A percentile compares a stretch with the other conserved stretches of the same genome.
These are phyloP conservation scores for Orchestia grillus DNA, from an alignment of 1,140 invertebrate genomes.

Conservation along the genomic window DNA sequence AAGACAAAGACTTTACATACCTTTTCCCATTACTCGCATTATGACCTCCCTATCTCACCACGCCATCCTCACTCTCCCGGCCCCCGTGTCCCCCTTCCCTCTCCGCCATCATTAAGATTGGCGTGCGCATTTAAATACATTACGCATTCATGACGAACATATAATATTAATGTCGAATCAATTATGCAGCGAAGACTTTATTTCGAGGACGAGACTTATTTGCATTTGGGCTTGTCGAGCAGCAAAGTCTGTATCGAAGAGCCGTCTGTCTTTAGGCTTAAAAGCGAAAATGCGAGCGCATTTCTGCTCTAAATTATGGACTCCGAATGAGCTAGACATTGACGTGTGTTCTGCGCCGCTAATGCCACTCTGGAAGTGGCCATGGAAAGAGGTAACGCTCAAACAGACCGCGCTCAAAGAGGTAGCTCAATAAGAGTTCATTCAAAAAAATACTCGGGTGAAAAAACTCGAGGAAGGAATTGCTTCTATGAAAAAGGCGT, in stretches of 20 bases:
- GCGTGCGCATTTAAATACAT: constrained; percentile 56
- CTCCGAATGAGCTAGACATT: constrained; percentile 25
- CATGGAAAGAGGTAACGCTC: not conserved
- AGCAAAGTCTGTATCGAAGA: constrained; percentile 43
- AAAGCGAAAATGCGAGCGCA: constrained; percentile 17
- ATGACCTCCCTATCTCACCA: not conserved
- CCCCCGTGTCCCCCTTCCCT: not conserved
- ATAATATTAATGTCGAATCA: constrained; percentile 57
- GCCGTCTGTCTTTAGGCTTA: constrained; percentile 35
- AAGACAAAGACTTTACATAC: not conserved
- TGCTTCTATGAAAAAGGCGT: too few species aligned
- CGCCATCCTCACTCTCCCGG: not conserved
- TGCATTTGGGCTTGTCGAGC: constrained; percentile 39
- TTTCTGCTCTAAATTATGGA: constrained; percentile 43
- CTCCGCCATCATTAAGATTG: constrained; percentile 49
- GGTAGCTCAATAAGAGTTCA: not conserved
- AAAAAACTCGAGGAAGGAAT: too few species aligned
- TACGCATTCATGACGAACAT: constrained; percentile 52
- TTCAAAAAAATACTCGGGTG: too few species aligned
- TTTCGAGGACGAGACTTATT: constrained; percentile 54
- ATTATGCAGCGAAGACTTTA: constrained; percentile 54
- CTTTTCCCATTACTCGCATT: not conserved
- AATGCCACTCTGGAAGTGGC: not conserved
- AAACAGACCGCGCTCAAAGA: not conserved
- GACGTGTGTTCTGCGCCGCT: constrained; percentile 35